Conservation (phyloP, 2,888 invertebrate species). For the Lypha dubia region DNA sequence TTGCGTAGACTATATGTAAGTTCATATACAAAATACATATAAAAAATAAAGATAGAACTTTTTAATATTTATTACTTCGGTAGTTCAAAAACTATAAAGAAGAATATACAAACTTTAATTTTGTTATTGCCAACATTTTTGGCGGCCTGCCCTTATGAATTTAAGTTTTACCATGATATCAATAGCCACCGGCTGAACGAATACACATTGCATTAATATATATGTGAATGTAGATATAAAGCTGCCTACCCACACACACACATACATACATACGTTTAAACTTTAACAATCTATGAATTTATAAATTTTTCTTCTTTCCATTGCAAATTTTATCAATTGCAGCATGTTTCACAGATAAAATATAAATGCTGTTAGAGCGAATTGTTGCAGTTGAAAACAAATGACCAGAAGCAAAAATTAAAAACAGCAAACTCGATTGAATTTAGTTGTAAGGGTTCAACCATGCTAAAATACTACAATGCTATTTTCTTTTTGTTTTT, state of each 20-base stretch:
- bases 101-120: background rate
- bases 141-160: background rate
- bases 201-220: background rate
- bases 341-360: slow-evolving; percentile 33
- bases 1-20: too few species aligned
- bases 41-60: too few species aligned
- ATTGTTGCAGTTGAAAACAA: slow-evolving; percentile 51
- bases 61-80: too few species aligned
- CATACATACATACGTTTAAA: background rate
- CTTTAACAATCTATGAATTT: slow-evolving; percentile 25
- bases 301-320: slow-evolving; percentile 13
- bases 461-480: background rate
- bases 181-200: background rate
- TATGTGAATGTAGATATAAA: background rate
- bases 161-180: background rate
- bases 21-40: too few species aligned
- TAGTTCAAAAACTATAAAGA: too few species aligned
- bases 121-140: background rate
- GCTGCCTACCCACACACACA: background rate
- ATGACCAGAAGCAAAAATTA: slow-evolving; percentile 49
- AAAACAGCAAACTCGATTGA: slow-evolving; percentile 48
- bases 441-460: slow-evolving; percentile 39
- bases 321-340: slow-evolving; percentile 29
- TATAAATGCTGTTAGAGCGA: slow-evolving; percentile 24
- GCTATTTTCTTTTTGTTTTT: background rate